Conservation (phyloP, 92 coral and sea anemone species). For the Nematostella vectensis region DNA sequence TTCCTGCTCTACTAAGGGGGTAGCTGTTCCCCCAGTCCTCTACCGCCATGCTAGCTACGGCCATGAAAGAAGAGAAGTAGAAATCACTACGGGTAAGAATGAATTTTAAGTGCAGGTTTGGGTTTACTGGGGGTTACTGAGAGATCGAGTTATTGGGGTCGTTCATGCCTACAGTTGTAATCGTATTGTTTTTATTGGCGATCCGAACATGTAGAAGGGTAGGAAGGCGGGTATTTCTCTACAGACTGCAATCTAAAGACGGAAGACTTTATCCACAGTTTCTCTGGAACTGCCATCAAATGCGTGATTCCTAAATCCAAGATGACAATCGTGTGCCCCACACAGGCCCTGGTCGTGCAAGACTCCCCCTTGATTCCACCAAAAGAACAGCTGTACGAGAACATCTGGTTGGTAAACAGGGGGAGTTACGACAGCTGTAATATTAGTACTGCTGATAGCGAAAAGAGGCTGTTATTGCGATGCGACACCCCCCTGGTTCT, state of each 20-base stretch:
- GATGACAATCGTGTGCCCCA: slow-evolving; percentile 59
- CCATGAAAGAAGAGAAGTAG: too few species aligned
- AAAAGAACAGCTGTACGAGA: slow-evolving; percentile 46
- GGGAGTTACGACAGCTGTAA: slow-evolving; percentile 52
- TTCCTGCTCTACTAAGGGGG: too few species aligned
- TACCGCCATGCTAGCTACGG: too few species aligned
- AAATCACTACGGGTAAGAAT: too few species aligned
- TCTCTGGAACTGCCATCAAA: background rate
- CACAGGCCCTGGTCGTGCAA: slow-evolving; percentile 27
- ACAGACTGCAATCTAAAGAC: background rate
- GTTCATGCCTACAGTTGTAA: too few species aligned
- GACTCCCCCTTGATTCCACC: slow-evolving; percentile 2
- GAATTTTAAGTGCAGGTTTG: too few species aligned
- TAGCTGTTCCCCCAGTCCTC: too few species aligned
- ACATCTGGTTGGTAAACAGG: slow-evolving; percentile 53
- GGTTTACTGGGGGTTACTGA: too few species aligned
- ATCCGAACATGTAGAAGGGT: too few species aligned
- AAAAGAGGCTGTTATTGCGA: slow-evolving; percentile 12
- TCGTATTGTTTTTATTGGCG: too few species aligned
- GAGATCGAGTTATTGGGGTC: too few species aligned
- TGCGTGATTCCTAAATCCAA: slow-evolving; percentile 50
- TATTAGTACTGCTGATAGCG: slow-evolving; percentile 13
- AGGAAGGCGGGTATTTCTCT: too few species aligned
- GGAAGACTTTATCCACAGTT: background rate
- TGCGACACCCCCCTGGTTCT: slow-evolving; percentile 42